These are phyloP conservation scores for Mustela lutreola DNA, from an alignment of 2,113 vertebrate species.

Conservation along the genomic window DNA sequence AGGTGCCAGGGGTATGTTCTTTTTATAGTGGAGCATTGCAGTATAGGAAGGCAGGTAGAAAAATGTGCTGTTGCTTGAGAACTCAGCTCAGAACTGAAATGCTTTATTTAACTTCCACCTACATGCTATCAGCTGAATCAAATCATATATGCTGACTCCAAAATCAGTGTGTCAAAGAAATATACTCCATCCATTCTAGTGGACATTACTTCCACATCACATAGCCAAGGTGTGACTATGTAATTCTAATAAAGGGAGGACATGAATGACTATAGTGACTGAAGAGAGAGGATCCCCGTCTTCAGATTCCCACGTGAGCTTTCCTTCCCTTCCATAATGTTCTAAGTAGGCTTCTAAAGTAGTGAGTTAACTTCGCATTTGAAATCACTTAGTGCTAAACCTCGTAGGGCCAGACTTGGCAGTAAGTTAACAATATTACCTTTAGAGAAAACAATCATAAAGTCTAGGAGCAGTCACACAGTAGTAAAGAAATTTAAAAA, in stretches of 20 bases:
- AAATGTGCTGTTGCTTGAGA: background rate
- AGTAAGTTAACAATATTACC: background rate
- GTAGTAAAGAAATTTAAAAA: background rate
- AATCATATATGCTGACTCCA: background rate
- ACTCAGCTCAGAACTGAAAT: background rate
- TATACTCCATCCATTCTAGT: background rate
- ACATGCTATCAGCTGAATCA: background rate
- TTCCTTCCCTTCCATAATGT: background rate
- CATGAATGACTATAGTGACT: background rate
- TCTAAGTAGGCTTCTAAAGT: background rate
- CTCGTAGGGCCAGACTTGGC: background rate
- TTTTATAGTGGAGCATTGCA: background rate
- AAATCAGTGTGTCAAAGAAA: background rate
- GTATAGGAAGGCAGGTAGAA: background rate
- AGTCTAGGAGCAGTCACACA: background rate
- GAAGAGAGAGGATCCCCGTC: background rate
- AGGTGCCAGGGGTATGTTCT: background rate
- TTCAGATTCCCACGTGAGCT: background rate
- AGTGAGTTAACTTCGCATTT: background rate
- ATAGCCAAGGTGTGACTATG: too few relatives aligned
- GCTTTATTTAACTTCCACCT: background rate
- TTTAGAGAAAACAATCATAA: background rate
- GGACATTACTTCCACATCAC: background rate
- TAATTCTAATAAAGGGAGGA: background rate
- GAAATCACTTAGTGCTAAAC: background rate